phyloP scores from a whole-genome alignment of 2,797 vertebrate species.

The Myotis vivesi region DNA sequence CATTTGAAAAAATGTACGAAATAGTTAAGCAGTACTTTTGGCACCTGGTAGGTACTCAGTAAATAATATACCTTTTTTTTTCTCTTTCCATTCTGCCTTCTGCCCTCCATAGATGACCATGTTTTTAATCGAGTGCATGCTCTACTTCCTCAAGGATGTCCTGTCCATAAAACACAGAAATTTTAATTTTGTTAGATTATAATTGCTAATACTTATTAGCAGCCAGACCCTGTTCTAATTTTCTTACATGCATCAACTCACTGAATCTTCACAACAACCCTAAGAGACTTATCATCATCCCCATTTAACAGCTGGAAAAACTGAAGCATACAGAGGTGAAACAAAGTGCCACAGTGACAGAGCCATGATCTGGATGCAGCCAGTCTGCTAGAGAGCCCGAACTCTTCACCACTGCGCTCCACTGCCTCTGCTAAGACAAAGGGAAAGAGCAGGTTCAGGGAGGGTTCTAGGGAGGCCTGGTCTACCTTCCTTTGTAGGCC shows the following conservation, averaged over 20 bases:
- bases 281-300: neutral
- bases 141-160: constrained; percentile 1
- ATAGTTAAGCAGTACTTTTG: neutral
- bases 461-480: neutral
- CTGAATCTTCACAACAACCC: neutral
- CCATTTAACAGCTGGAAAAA: neutral
- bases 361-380: neutral
- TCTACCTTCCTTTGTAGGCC: neutral
- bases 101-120: neutral
- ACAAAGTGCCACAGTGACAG: neutral
- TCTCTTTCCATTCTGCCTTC: constrained; percentile 8
- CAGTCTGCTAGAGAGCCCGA: neutral
- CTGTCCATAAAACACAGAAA: neutral
- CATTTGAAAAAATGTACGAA: neutral
- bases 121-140: neutral
- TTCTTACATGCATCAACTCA: neutral
- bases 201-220: neutral
- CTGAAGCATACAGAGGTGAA: neutral
- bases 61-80: neutral
- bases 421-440: neutral
- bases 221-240: neutral
- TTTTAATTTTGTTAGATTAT: constrained; percentile 1
- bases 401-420: neutral
- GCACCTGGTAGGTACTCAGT: neutral
- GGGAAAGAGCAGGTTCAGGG: neutral